These are phyloP conservation scores for Drosophila sordidapex DNA, from an alignment of 2,888 invertebrate species.

Conservation along the genomic window DNA sequence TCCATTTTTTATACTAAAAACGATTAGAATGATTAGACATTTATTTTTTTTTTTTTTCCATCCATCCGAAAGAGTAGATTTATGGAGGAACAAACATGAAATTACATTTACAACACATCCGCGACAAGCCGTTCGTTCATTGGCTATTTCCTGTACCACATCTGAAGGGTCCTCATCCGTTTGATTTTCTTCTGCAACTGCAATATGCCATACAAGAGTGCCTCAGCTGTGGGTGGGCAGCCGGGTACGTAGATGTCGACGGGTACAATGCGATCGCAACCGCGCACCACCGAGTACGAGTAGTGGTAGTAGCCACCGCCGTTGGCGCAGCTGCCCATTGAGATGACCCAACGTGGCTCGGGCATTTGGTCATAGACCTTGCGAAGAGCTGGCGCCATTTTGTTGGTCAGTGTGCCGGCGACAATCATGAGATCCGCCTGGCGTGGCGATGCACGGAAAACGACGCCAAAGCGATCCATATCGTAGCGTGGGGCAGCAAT, in stretches of 20 bases:
- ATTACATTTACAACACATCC: neutral
- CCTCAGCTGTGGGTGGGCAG: conserved; percentile 99
- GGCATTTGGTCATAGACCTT: conserved; percentile 99
- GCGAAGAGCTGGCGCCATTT: conserved; percentile 99
- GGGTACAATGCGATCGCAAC: conserved; percentile 98
- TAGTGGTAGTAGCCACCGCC: conserved; percentile 99
- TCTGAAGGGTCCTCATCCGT: conserved; percentile 93
- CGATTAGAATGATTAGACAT: neutral
- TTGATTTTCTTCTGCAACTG: conserved; percentile 99
- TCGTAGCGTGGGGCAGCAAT: conserved; percentile 99
- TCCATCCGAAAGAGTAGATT: neutral
- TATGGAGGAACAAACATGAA: neutral
- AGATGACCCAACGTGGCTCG: conserved; percentile 98
- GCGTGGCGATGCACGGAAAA: conserved; percentile 98
- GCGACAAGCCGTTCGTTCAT: neutral
- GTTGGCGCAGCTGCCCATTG: conserved; percentile 99
- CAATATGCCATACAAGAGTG: conserved; percentile 96
- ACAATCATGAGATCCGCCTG: conserved; percentile 99
- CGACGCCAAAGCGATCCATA: conserved; percentile 99
- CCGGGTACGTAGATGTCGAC: conserved; percentile 99
- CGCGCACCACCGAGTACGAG: conserved; percentile 98
- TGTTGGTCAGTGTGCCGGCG: conserved; percentile 99
- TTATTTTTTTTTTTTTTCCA: neutral
- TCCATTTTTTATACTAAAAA: too few species aligned
- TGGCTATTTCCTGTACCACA: conserved; percentile 94